Base-by-base conservation (phyloP, 2,888 invertebrate genomes). In the Tuberolachnus salignus region DNA sequence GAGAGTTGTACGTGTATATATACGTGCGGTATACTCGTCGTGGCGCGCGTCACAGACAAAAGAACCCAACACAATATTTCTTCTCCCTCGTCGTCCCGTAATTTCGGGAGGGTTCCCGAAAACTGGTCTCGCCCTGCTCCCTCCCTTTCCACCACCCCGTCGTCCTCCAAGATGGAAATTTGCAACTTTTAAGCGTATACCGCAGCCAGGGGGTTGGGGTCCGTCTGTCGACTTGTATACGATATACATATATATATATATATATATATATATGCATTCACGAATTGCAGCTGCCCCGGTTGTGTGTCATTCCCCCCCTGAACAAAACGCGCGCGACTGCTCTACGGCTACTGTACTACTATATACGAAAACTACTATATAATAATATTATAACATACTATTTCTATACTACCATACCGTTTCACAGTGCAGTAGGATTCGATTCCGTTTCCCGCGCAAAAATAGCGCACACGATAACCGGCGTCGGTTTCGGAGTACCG, bases 1-100 rank as follows among this genome's bases (percentile, higher is more conserved):
- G 69, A 69, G 78, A 78, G 67, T 69, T 42, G 34, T 64, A 44
- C 23, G 16, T 26, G 51, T 14, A 49, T 67, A 53, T 51, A 26
- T 34, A 59, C 10, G 23, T 10, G n/a, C 23, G 26, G n/a, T 34
- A 34, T 34, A 34, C 51, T 59, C 59, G 78, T 78, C 57, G 73
- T 73, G 53, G 63, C 74, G 75, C 75, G 75, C 75, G 75, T 57
- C 75, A 51, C 49, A 61, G 69, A 78, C 78, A 78, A 78, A 78
- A 78, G 78, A 78, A 69, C 78, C 78, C 67, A 78, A 69, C 69
- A 78, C 61, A 78, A 78, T 78, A 78, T 78, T 78, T 78, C 78
- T 78, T 78, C 78, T 59, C 78, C 78, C 78, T 78, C 78, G 51
- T 21, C 46, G 51, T 21, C 46, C 49, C 55, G 78, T 61, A 42